Percentiles rank a stretch among this genome's conserved stretches.
These are phyloP conservation scores for Pangasianodon gigas DNA, from an alignment of 2,113 vertebrate genomes.

Conservation along the genomic window DNA sequence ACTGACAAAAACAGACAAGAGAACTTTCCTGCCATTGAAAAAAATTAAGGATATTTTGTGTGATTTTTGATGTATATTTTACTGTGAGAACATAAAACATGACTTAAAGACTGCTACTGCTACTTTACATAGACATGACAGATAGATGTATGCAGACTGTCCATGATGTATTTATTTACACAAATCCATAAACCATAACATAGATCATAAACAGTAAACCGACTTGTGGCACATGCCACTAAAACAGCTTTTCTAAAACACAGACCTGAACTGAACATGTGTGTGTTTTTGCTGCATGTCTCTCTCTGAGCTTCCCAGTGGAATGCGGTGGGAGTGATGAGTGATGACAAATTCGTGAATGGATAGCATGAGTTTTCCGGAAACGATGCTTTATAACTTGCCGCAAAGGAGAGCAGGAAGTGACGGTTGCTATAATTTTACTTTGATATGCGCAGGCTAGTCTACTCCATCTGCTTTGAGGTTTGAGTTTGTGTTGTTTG, in stretches of 20 bases:
- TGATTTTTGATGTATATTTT: not conserved
- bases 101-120: not conserved
- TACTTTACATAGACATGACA: not conserved
- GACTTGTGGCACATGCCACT: not conserved
- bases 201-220: not conserved
- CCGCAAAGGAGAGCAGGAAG: not conserved
- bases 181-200: not conserved
- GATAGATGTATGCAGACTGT: not conserved
- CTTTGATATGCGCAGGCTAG: not conserved
- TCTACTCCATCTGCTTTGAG: not conserved
- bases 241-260: not conserved
- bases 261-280: not conserved
- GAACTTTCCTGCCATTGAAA: not conserved
- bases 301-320: not conserved
- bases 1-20: not conserved
- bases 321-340: constrained; percentile 34
- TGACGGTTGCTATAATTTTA: no score
- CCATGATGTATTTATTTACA: not conserved
- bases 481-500: not conserved
- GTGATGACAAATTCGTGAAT: not conserved
- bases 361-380: not conserved
- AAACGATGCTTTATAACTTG: no score
- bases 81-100: not conserved
- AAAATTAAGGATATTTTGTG: not conserved
- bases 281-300: not conserved